Percentiles rank a stretch among this genome's conserved stretches.
phyloP scores from a whole-genome alignment of 2,888 invertebrate genomes.

The Dryocosmus kuriphilus region DNA sequence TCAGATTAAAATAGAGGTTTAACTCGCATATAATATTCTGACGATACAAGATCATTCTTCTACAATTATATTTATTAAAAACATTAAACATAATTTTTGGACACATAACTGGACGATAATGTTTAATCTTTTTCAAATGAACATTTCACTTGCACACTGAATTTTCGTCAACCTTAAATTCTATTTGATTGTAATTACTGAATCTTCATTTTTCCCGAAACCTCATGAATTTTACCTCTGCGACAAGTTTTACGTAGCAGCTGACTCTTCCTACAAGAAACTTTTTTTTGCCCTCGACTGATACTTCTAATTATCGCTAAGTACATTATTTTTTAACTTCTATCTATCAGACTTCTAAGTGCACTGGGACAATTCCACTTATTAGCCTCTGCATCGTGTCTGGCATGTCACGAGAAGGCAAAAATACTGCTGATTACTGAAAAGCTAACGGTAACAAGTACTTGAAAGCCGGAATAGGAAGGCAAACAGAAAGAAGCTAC shows the following conservation, averaged over 20 bases:
- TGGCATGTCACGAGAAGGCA: not conserved
- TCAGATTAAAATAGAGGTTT: no score
- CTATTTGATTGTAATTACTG: no score
- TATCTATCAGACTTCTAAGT: not conserved
- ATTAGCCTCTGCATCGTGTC: not conserved
- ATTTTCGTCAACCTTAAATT: no score
- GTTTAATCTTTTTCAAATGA: no score
- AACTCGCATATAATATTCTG: no score
- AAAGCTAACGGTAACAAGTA: slow-evolving; percentile 32
- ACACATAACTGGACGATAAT: no score
- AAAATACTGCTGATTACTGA: slow-evolving; percentile 31
- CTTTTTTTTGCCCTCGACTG: not conserved
- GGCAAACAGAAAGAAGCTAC: slow-evolving; percentile 14
- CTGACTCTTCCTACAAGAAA: no score
- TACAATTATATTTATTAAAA: no score
- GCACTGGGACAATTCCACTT: not conserved
- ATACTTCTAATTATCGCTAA: not conserved
- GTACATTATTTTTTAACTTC: not conserved
- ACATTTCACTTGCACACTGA: no score
- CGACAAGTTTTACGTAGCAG: no score
- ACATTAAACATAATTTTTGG: no score
- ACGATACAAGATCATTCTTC: no score
- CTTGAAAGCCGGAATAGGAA: slow-evolving; percentile 23
- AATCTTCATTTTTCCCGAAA: not conserved
- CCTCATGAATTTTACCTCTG: not conserved